Conservation (phyloP, 1,140 invertebrate species). For the Harpegnathos saltator region DNA sequence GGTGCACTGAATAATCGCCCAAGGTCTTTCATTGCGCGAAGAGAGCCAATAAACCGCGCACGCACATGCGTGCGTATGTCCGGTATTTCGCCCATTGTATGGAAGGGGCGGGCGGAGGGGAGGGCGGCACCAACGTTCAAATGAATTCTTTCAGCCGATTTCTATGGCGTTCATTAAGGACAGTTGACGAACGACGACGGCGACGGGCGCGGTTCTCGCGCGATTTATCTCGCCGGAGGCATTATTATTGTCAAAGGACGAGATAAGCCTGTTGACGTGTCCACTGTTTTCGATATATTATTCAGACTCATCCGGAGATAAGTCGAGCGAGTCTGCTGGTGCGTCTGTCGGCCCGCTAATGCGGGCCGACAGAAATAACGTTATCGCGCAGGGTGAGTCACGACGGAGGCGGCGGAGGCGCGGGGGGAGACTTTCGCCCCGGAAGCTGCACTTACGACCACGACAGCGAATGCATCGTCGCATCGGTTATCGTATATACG, state of each 20-base stretch:
- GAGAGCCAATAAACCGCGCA: slow-evolving; percentile 31
- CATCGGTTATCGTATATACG: slow-evolving; percentile 34
- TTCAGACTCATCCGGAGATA: background rate
- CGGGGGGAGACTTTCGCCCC: slow-evolving; percentile 7
- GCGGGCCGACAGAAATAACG: slow-evolving; percentile 5
- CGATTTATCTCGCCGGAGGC: too few species aligned
- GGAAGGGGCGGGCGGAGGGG: too few species aligned
- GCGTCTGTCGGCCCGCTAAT: background rate
- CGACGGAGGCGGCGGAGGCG: background rate
- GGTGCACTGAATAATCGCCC: too few species aligned
- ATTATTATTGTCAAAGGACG: background rate
- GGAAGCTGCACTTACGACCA: background rate
- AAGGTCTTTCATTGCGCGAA: slow-evolving; percentile 36
- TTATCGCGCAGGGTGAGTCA: slow-evolving; percentile 35
- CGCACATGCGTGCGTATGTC: background rate
- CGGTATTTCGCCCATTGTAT: slow-evolving; percentile 18
- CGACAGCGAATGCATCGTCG: background rate
- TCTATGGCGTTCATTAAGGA: slow-evolving; percentile 51
- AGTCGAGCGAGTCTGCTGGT: too few species aligned
- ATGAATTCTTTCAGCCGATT: slow-evolving; percentile 56
- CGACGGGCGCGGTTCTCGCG: background rate
- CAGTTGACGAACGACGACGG: slow-evolving; percentile 13
- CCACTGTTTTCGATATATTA: slow-evolving; percentile 8
- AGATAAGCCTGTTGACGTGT: background rate
- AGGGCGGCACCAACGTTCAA: slow-evolving; percentile 43